phyloP scores from a whole-genome alignment of 2,113 vertebrate species.

The Osmerus mordax region DNA sequence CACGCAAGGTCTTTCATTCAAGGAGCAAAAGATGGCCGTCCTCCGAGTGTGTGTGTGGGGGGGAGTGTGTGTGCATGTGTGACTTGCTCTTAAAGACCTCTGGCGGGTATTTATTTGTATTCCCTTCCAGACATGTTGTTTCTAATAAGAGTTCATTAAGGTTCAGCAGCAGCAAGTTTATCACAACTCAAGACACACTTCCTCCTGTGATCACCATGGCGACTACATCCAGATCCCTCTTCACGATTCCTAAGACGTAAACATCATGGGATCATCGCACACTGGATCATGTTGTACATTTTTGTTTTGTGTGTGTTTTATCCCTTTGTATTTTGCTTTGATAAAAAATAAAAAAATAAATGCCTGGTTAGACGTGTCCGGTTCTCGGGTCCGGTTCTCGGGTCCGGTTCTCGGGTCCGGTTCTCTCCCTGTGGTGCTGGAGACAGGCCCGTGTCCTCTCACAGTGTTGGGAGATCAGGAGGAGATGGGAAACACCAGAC shows the following conservation, averaged over 20 bases:
- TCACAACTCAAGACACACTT: constrained; percentile 24
- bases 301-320: too few relatives aligned
- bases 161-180: not conserved
- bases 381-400: constrained; percentile 38
- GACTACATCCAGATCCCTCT: constrained; percentile 44
- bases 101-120: not conserved
- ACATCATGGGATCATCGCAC: not conserved
- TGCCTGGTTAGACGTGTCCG: too few relatives aligned
- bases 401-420: constrained; percentile 27
- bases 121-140: not conserved
- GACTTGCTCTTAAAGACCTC: not conserved
- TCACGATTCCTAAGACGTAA: constrained; percentile 27
- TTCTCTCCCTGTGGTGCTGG: too few relatives aligned
- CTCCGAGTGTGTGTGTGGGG: not conserved
- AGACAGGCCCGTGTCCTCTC: too few relatives aligned
- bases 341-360: too few relatives aligned
- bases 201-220: constrained; percentile 45
- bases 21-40: not conserved
- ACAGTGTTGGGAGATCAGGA: too few relatives aligned
- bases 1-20: not conserved
- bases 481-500: too few relatives aligned
- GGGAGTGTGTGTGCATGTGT: constrained; percentile 6
- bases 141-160: constrained; percentile 32
- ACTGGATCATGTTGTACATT: too few relatives aligned
- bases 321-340: too few relatives aligned